Evolutionary conservation across 2,888 invertebrate genomes (phyloP), one percentile per base, ranked within the genome.

Genomic region (Epirrhoe tristata): DNA sequence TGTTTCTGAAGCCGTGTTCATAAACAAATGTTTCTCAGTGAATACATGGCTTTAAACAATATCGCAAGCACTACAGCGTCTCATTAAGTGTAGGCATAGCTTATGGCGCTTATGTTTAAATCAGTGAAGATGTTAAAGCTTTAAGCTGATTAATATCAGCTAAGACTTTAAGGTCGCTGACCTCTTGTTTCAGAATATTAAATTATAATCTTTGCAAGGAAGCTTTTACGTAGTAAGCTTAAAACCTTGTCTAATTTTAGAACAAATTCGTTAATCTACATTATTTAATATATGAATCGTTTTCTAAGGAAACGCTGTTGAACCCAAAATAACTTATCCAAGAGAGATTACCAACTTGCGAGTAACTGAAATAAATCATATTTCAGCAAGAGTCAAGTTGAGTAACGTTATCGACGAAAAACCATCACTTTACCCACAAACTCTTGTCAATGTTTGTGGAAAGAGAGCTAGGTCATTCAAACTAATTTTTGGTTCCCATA

Each of bases 371-470:
- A 75, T 73, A 73, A 75, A 74, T 75, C 65, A 77, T 76, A 68
- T 69, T 76, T 71, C 62, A 72, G 58, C 66, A 63, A 60, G 52
- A 60, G 57, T 72, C 71, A 69, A 72, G 63, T 72, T 70, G 67
- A 73, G 71, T 58, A 64, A 62, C 64, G 61, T 77, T 78, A 80
- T 81, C 78, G 76, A 74, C 64, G 74, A 79, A 80, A 79, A 77
- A 74, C 74, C 74, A 71, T 77, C 74, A 74, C 64, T 77, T 62
- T 65, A 55, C 48, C 60, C 65, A 39, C 59, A 81, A 84, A 81
- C 80, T 79, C 67, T 76, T 10, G 36, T 6, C 43, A 51, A 34
- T 2, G 55, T n/a, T 14, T 17, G 12, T 50, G 12, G 1, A 14
- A 16, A 8, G 7, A 58, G 6, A 63, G 67, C 67, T 63, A 59